phyloP scores from a whole-genome alignment of 2,888 invertebrate species.

The Drosophila pseudotalamancana region DNA sequence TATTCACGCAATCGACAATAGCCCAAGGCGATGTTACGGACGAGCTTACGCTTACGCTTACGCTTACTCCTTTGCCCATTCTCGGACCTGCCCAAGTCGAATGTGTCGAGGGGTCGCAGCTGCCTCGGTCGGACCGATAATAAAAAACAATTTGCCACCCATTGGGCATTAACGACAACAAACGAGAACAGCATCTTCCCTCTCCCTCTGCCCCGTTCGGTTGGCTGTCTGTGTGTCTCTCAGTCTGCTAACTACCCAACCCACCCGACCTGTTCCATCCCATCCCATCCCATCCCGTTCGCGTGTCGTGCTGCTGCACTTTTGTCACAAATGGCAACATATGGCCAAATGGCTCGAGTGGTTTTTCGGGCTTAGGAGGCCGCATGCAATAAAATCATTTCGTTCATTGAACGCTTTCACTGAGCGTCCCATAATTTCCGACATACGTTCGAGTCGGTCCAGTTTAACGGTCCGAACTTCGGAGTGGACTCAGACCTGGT shows the following conservation, averaged over 20 bases:
- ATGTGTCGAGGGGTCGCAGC: conserved; percentile 18
- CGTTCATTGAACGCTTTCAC: conserved; percentile 75
- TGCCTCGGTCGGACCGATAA: conserved; percentile 57
- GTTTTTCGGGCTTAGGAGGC: conserved; percentile 50
- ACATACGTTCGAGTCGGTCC: conserved; percentile 70
- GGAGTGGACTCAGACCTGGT: conserved; percentile 9
- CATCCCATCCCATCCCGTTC: not conserved
- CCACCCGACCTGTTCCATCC: conserved; percentile 12
- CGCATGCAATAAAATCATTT: conserved; percentile 82
- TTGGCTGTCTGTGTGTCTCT: conserved; percentile 13
- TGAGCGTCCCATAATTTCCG: conserved; percentile 66
- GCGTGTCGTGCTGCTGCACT: conserved; percentile 58
- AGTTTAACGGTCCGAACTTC: conserved; percentile 24
- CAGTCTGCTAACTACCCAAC: conserved; percentile 23
- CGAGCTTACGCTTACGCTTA: conserved; percentile 5
- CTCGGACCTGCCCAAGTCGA: conserved; percentile 17
- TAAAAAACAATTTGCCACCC: conserved; percentile 83
- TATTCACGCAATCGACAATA: conserved; percentile 78
- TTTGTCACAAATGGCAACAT: conserved; percentile 78
- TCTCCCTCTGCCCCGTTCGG: conserved; percentile 3
- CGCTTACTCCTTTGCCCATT: conserved; percentile 56
- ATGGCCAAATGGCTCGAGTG: conserved; percentile 76
- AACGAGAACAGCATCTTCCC: conserved; percentile 65
- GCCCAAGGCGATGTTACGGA: conserved; percentile 36
- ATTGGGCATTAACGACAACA: conserved; percentile 80